Evolutionary conservation across 2,888 invertebrate genomes (phyloP).

Genomic region (Eurois occulta): DNA sequence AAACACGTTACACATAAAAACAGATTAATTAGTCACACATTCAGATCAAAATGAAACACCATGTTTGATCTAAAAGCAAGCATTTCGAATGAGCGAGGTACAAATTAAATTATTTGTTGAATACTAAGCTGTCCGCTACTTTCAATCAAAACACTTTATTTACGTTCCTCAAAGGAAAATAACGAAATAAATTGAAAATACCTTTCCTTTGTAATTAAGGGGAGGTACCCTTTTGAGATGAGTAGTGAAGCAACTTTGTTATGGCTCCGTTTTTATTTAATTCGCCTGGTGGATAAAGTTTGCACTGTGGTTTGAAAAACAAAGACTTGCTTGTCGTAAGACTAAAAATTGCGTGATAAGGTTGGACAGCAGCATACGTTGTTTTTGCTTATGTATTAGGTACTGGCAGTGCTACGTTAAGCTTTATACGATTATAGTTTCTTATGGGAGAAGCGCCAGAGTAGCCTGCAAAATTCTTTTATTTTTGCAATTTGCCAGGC

Average conservation of each 20-base stretch:
- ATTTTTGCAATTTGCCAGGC: too few species aligned
- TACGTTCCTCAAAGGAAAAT: slow-evolving; percentile 72
- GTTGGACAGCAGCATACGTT: background rate
- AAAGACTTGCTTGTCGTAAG: background rate
- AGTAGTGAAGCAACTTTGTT: slow-evolving; percentile 37
- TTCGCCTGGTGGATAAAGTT: slow-evolving; percentile 18
- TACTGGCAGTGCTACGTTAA: background rate
- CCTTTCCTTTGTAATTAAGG: slow-evolving; percentile 75
- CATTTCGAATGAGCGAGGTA: slow-evolving; percentile 62
- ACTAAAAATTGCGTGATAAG: background rate
- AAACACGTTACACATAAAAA: slow-evolving; percentile 27
- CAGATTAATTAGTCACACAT: slow-evolving; percentile 41
- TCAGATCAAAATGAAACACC: slow-evolving; percentile 39
- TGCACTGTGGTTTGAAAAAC: background rate
- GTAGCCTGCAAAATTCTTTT: background rate
- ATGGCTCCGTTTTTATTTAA: slow-evolving; percentile 23
- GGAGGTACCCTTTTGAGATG: slow-evolving; percentile 30
- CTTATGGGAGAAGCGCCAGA: too few species aligned
- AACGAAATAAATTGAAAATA: slow-evolving; percentile 76
- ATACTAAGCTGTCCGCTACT: slow-evolving; percentile 67
- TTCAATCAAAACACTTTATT: slow-evolving; percentile 76
- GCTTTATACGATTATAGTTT: background rate
- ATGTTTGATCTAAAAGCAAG: slow-evolving; percentile 47
- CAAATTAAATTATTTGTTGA: slow-evolving; percentile 73
- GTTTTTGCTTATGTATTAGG: background rate